These are phyloP conservation scores for Agrochola lychnidis DNA, from an alignment of 2,888 invertebrate species.

Conservation along the genomic window DNA sequence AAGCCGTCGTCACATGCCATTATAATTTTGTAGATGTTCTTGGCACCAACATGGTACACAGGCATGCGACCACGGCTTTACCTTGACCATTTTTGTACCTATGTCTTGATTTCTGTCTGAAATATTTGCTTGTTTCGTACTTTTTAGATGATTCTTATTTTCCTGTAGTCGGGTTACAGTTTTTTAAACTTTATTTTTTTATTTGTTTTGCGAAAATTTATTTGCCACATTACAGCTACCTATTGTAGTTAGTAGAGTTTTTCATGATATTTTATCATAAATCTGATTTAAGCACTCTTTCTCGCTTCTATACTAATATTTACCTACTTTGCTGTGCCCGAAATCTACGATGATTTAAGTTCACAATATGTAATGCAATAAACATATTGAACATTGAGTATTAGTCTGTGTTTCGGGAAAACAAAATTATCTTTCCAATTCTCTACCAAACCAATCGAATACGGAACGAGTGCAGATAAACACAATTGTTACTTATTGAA, in stretches of 20 bases:
- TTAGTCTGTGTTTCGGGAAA: conserved; percentile 10
- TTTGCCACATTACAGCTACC: too few relatives aligned
- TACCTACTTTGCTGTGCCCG: neutral
- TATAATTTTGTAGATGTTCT: too few relatives aligned
- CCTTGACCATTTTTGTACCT: too few relatives aligned
- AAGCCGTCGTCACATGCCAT: too few relatives aligned
- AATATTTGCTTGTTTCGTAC: too few relatives aligned
- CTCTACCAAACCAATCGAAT: conserved; percentile 22
- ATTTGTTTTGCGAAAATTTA: too few relatives aligned
- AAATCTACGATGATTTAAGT: neutral
- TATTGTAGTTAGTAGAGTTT: neutral
- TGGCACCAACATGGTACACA: too few relatives aligned
- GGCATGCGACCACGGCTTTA: too few relatives aligned
- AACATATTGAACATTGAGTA: neutral
- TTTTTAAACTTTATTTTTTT: too few relatives aligned
- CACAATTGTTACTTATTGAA: conserved; percentile 55
- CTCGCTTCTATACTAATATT: neutral
- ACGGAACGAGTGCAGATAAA: conserved; percentile 36
- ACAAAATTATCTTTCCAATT: conserved; percentile 35
- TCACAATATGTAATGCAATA: neutral
- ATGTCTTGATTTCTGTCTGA: too few relatives aligned
- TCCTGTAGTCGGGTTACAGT: too few relatives aligned
- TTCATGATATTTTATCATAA: neutral
- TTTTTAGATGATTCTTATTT: too few relatives aligned
- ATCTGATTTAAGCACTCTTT: neutral